phyloP scores from a whole-genome alignment of 2,113 vertebrate genomes.

The Tinamus guttatus region DNA sequence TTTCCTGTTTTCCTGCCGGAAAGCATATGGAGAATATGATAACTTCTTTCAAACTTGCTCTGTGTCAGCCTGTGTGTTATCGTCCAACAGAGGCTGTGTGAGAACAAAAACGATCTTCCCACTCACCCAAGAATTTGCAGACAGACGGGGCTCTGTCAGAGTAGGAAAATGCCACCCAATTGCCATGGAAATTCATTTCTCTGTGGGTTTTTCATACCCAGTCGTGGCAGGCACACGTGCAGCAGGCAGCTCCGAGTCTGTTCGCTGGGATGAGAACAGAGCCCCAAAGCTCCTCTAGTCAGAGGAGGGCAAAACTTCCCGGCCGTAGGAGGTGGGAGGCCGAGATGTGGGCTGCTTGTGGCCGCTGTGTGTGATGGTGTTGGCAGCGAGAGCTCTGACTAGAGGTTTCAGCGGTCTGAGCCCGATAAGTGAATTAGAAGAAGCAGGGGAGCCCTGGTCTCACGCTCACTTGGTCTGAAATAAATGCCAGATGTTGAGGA shows the following conservation, averaged over 20 bases:
- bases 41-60: background rate
- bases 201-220: background rate
- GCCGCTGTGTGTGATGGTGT: background rate
- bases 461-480: background rate
- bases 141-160: background rate
- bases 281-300: background rate
- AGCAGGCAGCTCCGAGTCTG: background rate
- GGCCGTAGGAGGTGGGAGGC: accelerated
- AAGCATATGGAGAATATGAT: conserved; percentile 1
- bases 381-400: background rate
- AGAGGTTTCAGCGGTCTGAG: background rate
- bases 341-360: background rate
- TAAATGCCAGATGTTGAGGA: conserved; percentile 65
- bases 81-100: background rate
- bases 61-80: background rate
- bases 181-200: background rate
- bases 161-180: background rate
- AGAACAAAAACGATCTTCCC: conserved; percentile 23
- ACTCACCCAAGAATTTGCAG: background rate
- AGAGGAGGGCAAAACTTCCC: background rate
- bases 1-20: conserved; percentile 48
- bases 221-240: accelerated
- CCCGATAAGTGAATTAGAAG: background rate
- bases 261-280: background rate
- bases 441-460: background rate